Percentiles rank a stretch among this genome's conserved stretches.
Conservation (phyloP, 2,888 invertebrate species). For the Drosophila pullipes region DNA sequence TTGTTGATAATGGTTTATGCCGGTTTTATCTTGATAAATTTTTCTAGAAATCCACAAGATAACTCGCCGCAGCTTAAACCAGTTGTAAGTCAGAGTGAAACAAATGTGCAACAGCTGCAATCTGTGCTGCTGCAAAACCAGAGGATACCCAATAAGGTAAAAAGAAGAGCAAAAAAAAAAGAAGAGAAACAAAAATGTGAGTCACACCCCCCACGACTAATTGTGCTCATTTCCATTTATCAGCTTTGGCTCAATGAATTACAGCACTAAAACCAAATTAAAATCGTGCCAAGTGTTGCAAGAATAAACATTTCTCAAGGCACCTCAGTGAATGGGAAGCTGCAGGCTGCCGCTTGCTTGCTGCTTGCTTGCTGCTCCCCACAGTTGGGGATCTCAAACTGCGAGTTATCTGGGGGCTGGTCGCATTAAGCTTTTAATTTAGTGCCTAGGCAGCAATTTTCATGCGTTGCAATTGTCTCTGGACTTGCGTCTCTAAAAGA, state of each 20-base stretch:
- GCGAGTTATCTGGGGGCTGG: slow-evolving; percentile 33
- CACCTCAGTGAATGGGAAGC: slow-evolving; percentile 48
- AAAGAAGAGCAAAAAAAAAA: background rate
- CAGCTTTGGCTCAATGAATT: slow-evolving; percentile 67
- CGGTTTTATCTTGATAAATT: slow-evolving; percentile 52
- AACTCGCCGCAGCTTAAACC: slow-evolving; percentile 33
- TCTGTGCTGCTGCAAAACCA: slow-evolving; percentile 26
- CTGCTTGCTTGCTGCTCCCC: background rate
- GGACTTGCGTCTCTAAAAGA: slow-evolving; percentile 4
- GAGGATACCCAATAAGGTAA: background rate
- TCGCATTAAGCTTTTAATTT: slow-evolving; percentile 75
- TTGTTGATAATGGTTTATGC: slow-evolving; percentile 32
- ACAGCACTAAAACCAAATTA: slow-evolving; percentile 68
- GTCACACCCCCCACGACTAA: slow-evolving; percentile 78
- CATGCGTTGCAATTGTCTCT: slow-evolving; percentile 60
- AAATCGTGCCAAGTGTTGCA: slow-evolving; percentile 71
- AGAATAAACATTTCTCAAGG: slow-evolving; percentile 52
- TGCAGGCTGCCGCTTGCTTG: slow-evolving; percentile 6
- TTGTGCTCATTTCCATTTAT: slow-evolving; percentile 77
- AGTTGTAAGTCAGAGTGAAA: slow-evolving; percentile 21
- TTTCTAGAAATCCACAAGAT: slow-evolving; percentile 44
- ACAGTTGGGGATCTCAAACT: background rate
- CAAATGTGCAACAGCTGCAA: slow-evolving; percentile 34
- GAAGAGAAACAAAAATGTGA: background rate
- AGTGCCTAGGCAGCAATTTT: slow-evolving; percentile 64